A percentile compares a stretch with the other conserved stretches of the same genome.
Conservation (phyloP, 2,888 invertebrate species). For the Odontomyia ornata region DNA sequence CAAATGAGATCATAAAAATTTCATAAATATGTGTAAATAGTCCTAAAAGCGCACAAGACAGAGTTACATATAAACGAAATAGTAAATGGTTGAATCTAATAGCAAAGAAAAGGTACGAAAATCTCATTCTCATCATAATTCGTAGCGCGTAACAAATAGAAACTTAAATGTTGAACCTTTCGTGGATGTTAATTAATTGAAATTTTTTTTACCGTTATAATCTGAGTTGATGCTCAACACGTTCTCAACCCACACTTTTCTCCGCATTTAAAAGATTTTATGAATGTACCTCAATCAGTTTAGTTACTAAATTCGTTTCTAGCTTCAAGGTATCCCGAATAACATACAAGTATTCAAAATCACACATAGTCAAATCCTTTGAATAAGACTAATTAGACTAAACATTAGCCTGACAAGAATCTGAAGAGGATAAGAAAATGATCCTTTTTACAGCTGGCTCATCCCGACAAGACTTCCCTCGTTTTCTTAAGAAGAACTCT, state of each 20-base stretch:
- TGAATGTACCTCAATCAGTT: neutral
- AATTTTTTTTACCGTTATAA: too few relatives aligned
- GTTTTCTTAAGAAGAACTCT: too few relatives aligned
- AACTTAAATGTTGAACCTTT: neutral
- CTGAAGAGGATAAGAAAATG: neutral
- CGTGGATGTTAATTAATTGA: neutral
- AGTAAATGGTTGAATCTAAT: neutral
- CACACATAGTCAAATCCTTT: neutral
- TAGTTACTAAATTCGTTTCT: neutral
- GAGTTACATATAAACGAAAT: neutral
- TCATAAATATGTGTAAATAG: too few relatives aligned
- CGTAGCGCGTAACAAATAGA: neutral
- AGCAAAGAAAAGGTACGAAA: neutral
- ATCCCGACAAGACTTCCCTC: too few relatives aligned
- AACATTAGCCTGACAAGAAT: constrained; percentile 9
- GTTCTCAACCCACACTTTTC: neutral
- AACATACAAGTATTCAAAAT: neutral
- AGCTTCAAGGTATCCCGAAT: neutral
- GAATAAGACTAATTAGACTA: constrained; percentile 12
- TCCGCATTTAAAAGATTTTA: neutral
- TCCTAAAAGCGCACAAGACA: too few relatives aligned
- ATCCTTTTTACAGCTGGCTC: neutral
- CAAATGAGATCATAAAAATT: too few relatives aligned
- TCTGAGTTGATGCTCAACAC: neutral
- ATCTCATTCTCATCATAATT: neutral